phyloP scores from a whole-genome alignment of 2,797 vertebrate species.

The Myioborus miniatus region DNA sequence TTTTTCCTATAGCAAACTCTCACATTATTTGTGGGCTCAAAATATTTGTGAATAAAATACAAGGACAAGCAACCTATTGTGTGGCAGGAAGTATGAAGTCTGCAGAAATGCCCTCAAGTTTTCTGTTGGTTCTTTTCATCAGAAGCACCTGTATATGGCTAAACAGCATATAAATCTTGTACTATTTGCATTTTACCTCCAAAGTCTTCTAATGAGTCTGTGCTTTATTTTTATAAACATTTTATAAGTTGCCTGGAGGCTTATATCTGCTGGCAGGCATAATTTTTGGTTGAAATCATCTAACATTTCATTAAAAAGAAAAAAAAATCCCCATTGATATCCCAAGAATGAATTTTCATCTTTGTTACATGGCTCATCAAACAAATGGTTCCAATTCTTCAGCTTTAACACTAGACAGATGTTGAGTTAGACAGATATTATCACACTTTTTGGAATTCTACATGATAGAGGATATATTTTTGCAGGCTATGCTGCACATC shows the following conservation, averaged over 20 bases:
- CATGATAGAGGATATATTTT: conserved; percentile 16
- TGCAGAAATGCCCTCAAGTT: conserved; percentile 39
- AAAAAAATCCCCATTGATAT: background rate
- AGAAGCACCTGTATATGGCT: conserved; percentile 10
- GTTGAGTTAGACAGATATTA: background rate
- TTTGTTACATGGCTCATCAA: conserved; percentile 23
- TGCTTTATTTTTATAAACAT: conserved; percentile 19
- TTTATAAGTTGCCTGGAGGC: conserved; percentile 22
- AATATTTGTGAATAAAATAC: conserved; percentile 2
- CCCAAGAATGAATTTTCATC: conserved; percentile 42
- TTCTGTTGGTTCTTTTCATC: conserved; percentile 25
- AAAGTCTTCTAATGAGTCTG: conserved; percentile 45
- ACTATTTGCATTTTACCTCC: conserved; percentile 24
- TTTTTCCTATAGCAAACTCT: background rate
- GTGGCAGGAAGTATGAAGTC: background rate
- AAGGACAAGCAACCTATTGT: conserved; percentile 26
- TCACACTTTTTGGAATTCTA: background rate
- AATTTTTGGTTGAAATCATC: conserved; percentile 36
- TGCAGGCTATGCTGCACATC: background rate
- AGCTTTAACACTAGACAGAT: conserved; percentile 54
- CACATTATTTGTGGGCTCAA: background rate
- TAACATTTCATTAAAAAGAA: conserved; percentile 9
- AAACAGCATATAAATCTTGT: conserved; percentile 25
- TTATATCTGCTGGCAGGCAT: background rate
- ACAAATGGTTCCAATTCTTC: conserved; percentile 40